phyloP scores from a whole-genome alignment of 2,113 vertebrate species.

The Acrocephalus kingi region DNA sequence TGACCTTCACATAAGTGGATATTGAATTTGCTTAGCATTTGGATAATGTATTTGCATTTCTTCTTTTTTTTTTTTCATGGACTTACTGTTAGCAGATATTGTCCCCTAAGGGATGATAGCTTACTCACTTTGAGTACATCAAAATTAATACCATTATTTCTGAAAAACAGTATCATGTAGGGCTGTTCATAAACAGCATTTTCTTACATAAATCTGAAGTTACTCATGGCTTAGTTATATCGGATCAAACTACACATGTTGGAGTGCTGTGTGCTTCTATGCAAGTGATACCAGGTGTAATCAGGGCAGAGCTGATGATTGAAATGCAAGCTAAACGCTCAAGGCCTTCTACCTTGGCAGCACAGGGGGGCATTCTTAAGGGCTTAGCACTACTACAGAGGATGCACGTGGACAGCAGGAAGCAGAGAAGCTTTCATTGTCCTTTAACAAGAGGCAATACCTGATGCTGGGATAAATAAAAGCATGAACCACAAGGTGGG shows the following conservation, averaged over 20 bases:
- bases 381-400: not conserved
- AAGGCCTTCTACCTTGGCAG: not conserved
- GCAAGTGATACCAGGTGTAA: not conserved
- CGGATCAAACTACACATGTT: not conserved
- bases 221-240: not conserved
- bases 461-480: not conserved
- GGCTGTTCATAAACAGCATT: not conserved
- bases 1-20: not conserved
- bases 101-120: not conserved
- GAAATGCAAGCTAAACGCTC: not conserved
- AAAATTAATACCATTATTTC: not conserved
- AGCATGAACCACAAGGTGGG: not conserved
- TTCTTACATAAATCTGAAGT: not conserved
- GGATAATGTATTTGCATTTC: not conserved
- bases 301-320: not conserved
- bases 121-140: not conserved
- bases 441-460: not conserved
- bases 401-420: not conserved
- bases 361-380: not conserved
- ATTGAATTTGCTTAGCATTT: not conserved
- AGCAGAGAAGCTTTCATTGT: not conserved
- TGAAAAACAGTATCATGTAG: not conserved
- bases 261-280: not conserved
- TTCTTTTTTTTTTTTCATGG: not conserved
- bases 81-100: not conserved